Base-by-base conservation (phyloP, 2,888 invertebrate species). In the Drosophila histrio region DNA sequence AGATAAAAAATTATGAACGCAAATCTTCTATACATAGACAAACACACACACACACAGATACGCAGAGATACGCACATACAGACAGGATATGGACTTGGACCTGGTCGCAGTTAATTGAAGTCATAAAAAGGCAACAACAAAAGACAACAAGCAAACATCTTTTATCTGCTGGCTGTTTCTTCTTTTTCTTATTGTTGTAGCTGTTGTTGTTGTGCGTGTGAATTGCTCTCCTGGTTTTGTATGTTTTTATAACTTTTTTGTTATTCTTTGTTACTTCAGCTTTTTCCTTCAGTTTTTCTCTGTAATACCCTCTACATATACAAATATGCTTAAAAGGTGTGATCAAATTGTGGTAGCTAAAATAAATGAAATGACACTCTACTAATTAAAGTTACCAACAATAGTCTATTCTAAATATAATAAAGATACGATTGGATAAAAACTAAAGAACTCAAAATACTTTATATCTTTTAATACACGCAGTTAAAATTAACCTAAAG, bases 1-100 rank as follows among this genome's bases (percentile, higher is more conserved):
- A 82, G 79, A 87, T 87, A 85, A 74, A 85, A 87, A 82, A 82
- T 87, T 87, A 82, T 87, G 82, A 82, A 87, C 82, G 83, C 86
- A 85, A 81, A 75, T 82, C 82, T 86, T 63, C 72, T 60, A 69
- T 58, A 47, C 19, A 53, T 44, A 56, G 30, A 58, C 62, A 62
- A 56, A 63, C 67, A 65, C 65, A 72, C 38, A 24, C 38, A 58
- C 61, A 71, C 64, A 63, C 65, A 70, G 36, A 32, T 36, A 50
- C 28, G 43, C 15, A 26, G 17, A 46, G 36, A 46, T 38, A 47
- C 44, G 58, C 36, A 66, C n/a, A 19, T 1, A n/a, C 24, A 56
- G 21, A 47, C 28, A 30, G 62, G 43, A 75, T 49, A 47, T 57
- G 72, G 64, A 72, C 59, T 46, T 57, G 77, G 61, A 71, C 57